These are phyloP conservation scores for Omphaloscelis lunosa DNA, from an alignment of 2,888 invertebrate species.

Conservation along the genomic window DNA sequence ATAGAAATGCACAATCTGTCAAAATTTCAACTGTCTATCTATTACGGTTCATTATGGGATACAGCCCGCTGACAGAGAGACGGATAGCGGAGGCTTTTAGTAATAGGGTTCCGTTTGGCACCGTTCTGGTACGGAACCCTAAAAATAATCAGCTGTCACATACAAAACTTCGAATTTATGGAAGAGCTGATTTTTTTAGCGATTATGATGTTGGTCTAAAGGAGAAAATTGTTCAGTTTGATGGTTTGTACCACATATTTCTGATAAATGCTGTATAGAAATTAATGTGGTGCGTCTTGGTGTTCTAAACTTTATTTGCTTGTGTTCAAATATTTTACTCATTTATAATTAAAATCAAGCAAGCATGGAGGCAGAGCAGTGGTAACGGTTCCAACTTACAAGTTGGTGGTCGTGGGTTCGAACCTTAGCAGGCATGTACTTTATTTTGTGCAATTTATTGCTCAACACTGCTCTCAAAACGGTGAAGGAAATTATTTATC, in stretches of 20 bases:
- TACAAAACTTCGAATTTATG: not conserved
- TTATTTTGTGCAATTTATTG: not conserved
- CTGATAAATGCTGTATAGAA: not conserved
- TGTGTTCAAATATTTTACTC: not conserved
- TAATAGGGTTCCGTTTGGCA: no score
- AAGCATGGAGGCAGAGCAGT: not conserved
- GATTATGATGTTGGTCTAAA: no score
- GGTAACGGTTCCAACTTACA: no score
- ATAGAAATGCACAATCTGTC: no score
- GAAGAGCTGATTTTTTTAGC: not conserved
- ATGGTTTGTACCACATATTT: not conserved
- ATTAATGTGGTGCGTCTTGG: not conserved
- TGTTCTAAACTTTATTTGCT: not conserved
- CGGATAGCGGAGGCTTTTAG: no score
- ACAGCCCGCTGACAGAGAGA: no score
- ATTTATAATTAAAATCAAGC: constrained; percentile 15
- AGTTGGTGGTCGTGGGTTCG: not conserved
- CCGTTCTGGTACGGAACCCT: no score
- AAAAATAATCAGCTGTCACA: not conserved
- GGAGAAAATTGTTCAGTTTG: not conserved
- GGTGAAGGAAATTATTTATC: no score
- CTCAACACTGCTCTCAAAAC: not conserved
- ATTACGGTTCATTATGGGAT: no score
- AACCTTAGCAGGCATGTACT: not conserved
- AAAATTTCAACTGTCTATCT: no score